Evolutionary conservation across 2,797 vertebrate species (phyloP).

Genomic region (Enteromius treurensis): DNA sequence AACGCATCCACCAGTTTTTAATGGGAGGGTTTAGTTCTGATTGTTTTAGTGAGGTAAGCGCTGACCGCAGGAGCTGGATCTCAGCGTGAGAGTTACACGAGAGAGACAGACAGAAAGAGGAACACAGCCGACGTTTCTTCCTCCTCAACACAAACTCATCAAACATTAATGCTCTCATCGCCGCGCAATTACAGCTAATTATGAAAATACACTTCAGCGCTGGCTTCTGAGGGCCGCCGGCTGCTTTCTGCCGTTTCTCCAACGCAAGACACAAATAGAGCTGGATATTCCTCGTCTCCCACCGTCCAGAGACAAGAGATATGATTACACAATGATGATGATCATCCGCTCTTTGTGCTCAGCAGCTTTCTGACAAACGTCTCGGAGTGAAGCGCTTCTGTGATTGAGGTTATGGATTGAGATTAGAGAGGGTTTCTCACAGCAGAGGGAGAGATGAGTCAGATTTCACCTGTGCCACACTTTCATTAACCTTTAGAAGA

Average conservation of each 20-base stretch:
- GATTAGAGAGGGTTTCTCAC: not conserved
- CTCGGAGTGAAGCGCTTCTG: not conserved
- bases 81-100: not conserved
- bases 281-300: slow-evolving; percentile 9
- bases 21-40: not conserved
- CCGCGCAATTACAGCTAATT: slow-evolving; percentile 64
- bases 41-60: not conserved
- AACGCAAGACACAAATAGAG: slow-evolving; percentile 52
- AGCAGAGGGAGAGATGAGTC: not conserved
- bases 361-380: slow-evolving; percentile 1
- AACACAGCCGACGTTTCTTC: slow-evolving; percentile 22
- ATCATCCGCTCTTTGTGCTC: slow-evolving; percentile 54
- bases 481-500: not conserved
- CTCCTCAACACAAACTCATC: slow-evolving; percentile 47
- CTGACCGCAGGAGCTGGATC: not conserved
- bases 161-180: slow-evolving; percentile 56
- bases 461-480: not conserved
- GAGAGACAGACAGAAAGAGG: slow-evolving; percentile 5
- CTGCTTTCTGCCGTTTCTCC: slow-evolving; percentile 40
- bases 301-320: slow-evolving; percentile 54
- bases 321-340: slow-evolving; percentile 59
- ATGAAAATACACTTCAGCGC: slow-evolving; percentile 64
- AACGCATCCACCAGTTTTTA: not conserved
- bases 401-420: slow-evolving; percentile 1
- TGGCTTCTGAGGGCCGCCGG: slow-evolving; percentile 31